phyloP scores from a whole-genome alignment of 2,888 invertebrate genomes.

The Fragum fragum region DNA sequence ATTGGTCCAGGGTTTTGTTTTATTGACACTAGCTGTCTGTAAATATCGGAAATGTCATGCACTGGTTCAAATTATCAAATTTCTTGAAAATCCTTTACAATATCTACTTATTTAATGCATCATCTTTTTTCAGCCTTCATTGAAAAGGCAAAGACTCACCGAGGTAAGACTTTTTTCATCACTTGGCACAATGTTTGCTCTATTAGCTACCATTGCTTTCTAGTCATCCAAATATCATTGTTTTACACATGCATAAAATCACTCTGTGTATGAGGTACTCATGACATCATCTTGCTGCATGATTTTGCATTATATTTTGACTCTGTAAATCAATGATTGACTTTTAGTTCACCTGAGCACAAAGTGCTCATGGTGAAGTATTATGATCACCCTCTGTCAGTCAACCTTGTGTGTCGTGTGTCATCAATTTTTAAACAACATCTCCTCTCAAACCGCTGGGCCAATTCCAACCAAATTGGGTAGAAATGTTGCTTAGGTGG shows the following conservation, averaged over 20 bases:
- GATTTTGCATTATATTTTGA: no score
- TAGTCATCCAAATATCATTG: neutral
- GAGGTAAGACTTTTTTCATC: constrained; percentile 23
- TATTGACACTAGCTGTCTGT: no score
- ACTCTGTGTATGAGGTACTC: neutral
- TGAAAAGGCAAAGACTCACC: constrained; percentile 49
- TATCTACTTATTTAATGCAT: neutral
- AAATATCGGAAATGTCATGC: no score
- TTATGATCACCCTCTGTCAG: neutral
- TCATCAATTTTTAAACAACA: no score
- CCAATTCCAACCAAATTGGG: no score
- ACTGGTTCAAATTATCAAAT: no score
- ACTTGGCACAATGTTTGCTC: neutral
- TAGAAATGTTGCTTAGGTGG: no score
- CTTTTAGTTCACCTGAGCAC: neutral
- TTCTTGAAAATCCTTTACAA: no score
- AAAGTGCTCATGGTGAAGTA: neutral
- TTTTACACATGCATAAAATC: neutral
- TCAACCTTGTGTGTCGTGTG: neutral
- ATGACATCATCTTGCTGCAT: no score
- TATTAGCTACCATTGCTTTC: neutral
- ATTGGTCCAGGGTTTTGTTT: no score
- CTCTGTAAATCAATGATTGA: no score
- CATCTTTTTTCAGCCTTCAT: constrained; percentile 24
- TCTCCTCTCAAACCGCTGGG: no score